phyloP scores from a whole-genome alignment of 2,113 vertebrate species.

The Eurystomus gularis region DNA sequence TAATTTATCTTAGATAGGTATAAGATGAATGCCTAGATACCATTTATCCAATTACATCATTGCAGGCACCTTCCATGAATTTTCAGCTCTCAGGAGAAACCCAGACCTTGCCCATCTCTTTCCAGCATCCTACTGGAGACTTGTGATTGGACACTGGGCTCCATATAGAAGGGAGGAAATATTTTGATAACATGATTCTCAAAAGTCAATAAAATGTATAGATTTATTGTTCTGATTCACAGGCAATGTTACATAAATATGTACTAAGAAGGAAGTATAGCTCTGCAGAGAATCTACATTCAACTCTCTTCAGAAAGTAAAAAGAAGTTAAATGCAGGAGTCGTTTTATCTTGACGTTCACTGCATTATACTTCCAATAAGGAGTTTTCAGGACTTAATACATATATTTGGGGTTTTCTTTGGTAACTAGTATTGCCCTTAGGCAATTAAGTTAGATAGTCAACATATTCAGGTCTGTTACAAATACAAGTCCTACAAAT shows the following conservation, averaged over 20 bases:
- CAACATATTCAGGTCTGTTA: not conserved
- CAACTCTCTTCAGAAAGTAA: not conserved
- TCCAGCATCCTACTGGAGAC: not conserved
- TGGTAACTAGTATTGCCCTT: not conserved
- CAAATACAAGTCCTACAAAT: not conserved
- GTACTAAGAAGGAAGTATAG: not conserved
- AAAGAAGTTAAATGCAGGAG: not conserved
- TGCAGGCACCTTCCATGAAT: not conserved
- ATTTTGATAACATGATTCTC: not conserved
- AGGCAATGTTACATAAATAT: not conserved
- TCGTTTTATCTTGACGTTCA: not conserved
- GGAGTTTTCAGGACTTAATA: not conserved
- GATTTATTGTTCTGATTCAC: not conserved
- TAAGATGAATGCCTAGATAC: not conserved
- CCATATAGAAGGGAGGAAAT: not conserved
- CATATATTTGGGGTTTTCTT: not conserved
- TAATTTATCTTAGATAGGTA: not conserved
- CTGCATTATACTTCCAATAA: not conserved
- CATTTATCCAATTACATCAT: not conserved
- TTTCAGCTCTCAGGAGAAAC: not conserved
- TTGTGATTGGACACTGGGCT: not conserved
- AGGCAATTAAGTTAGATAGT: not conserved
- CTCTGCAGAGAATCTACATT: not conserved
- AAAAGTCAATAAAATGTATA: not conserved
- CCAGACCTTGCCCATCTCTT: not conserved